phyloP scores from a whole-genome alignment of 2,113 vertebrate genomes.

The Prochilodus magdalenae region DNA sequence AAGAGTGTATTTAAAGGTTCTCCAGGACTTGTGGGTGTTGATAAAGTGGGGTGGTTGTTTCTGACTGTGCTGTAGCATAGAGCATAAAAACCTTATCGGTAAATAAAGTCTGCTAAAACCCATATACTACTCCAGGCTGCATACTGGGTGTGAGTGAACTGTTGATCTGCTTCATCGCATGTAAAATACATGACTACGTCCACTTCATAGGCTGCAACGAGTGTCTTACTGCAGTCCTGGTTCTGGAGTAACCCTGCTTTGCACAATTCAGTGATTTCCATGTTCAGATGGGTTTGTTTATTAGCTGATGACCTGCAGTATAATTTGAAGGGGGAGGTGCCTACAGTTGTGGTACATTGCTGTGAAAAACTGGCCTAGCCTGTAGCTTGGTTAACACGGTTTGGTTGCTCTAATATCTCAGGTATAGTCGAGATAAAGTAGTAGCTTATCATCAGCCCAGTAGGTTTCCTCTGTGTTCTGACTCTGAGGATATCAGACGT shows the following conservation, averaged over 20 bases:
- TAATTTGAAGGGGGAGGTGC: neutral
- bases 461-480: neutral
- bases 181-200: neutral
- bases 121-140: too few species aligned
- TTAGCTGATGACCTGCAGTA: neutral
- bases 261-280: neutral
- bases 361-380: neutral
- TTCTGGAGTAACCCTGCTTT: neutral
- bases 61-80: too few species aligned
- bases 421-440: neutral
- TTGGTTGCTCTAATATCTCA: too few species aligned
- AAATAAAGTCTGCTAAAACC: too few species aligned
- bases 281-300: neutral
- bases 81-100: too few species aligned
- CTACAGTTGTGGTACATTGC: neutral
- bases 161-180: neutral
- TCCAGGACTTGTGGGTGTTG: too few species aligned
- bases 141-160: neutral
- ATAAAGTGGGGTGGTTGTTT: too few species aligned
- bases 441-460: neutral
- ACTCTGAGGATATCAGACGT: neutral
- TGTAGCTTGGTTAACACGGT: too few species aligned
- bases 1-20: neutral
- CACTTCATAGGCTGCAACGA: neutral
- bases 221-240: neutral